phyloP scores from a whole-genome alignment of 92 coral and sea anemone genomes.

The Epizoanthus illoricatus region DNA sequence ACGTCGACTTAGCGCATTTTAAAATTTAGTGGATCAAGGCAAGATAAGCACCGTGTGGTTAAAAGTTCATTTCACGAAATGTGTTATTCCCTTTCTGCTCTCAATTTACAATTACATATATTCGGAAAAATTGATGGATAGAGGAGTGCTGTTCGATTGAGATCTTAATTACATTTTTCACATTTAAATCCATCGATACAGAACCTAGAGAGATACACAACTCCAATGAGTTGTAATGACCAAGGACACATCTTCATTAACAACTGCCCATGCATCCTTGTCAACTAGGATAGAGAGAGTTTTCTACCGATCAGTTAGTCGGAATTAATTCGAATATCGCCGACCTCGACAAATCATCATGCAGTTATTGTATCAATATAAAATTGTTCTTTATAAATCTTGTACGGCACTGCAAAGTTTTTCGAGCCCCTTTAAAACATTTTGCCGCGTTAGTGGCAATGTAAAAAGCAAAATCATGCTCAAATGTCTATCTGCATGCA shows the following conservation, averaged over 20 bases:
- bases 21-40: background rate
- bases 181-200: background rate
- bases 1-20: background rate
- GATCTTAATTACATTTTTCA: background rate
- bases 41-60: background rate
- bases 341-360: background rate
- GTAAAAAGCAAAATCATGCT: too few relatives aligned
- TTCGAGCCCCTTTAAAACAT: background rate
- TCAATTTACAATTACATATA: background rate
- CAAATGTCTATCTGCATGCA: too few relatives aligned
- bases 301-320: background rate
- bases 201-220: background rate
- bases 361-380: background rate
- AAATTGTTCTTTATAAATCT: background rate
- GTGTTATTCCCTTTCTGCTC: background rate
- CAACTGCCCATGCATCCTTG: too few relatives aligned
- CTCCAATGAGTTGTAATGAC: background rate
- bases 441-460: constrained; percentile 4
- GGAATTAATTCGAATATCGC: background rate
- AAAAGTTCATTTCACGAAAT: background rate
- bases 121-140: background rate
- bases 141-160: constrained; percentile 4
- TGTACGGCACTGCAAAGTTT: too few relatives aligned
- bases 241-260: too few relatives aligned
- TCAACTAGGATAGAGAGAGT: too few relatives aligned